Evolutionary conservation across 1,140 invertebrate genomes (phyloP).

Genomic region (Formica selysi): DNA sequence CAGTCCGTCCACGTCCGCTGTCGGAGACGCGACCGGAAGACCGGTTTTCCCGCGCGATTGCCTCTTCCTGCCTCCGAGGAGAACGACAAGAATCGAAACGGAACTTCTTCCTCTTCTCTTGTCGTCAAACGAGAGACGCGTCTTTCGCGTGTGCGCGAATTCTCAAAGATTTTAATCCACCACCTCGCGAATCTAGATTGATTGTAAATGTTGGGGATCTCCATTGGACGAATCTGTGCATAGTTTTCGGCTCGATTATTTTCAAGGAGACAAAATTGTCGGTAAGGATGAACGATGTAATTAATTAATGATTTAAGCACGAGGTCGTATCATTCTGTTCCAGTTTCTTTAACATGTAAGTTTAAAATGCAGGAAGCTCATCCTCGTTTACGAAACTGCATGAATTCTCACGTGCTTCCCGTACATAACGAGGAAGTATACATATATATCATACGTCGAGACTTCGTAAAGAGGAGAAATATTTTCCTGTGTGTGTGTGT

Average conservation of each 20-base stretch:
- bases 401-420: constrained; percentile 32
- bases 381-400: constrained; percentile 2
- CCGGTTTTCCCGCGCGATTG: constrained; percentile 7
- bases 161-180: not conserved
- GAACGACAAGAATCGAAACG: not conserved
- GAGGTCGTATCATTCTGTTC: not conserved
- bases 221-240: not conserved
- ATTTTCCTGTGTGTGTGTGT: not conserved
- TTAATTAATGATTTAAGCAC: constrained; percentile 23
- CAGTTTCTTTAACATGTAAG: not conserved
- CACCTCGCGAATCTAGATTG: not conserved
- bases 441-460: not conserved
- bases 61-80: not conserved
- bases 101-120: not conserved
- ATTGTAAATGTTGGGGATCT: not conserved
- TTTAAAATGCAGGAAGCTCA: constrained; percentile 6
- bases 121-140: not conserved
- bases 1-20: constrained; percentile 34
- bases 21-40: constrained; percentile 25
- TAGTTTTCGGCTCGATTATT: not conserved
- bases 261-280: constrained; percentile 7
- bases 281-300: constrained; percentile 38
- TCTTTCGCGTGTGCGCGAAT: constrained; percentile 24
- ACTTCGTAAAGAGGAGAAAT: constrained; percentile 25
- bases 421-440: constrained; percentile 18